Evolutionary conservation across 2,797 vertebrate species (phyloP).

Genomic region (Eutrigla gurnardus): DNA sequence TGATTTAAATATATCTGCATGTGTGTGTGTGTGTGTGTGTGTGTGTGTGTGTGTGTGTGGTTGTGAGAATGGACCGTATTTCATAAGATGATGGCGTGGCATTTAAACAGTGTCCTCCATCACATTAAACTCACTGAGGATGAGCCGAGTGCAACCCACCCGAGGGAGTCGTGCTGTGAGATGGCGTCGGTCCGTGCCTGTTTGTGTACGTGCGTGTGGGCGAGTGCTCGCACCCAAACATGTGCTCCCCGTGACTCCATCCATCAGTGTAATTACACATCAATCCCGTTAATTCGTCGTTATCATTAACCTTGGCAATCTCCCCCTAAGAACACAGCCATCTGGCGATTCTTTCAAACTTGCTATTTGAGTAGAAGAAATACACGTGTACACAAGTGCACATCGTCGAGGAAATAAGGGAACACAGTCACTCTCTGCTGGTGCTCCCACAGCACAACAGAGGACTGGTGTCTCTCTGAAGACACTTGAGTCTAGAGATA

Average conservation of each 20-base stretch:
- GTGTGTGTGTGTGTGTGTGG: slow-evolving; percentile 1
- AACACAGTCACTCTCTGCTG: slow-evolving; percentile 31
- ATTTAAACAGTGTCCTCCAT: slow-evolving; percentile 58
- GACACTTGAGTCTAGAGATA: slow-evolving; percentile 62
- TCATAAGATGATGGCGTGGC: slow-evolving; percentile 5
- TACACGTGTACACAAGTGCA: slow-evolving; percentile 46
- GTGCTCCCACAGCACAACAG: slow-evolving; percentile 45
- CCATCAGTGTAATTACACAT: slow-evolving; percentile 86
- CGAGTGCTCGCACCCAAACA: slow-evolving; percentile 32
- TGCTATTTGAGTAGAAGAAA: slow-evolving; percentile 57
- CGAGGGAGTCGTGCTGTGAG: slow-evolving; percentile 39
- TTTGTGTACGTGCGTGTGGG: neutral
- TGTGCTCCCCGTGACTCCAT: slow-evolving; percentile 75
- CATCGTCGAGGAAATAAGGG: slow-evolving; percentile 4
- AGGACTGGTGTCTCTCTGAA: slow-evolving; percentile 58
- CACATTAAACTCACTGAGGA: slow-evolving; percentile 60
- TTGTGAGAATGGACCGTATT: slow-evolving; percentile 26
- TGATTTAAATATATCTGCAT: slow-evolving; percentile 11
- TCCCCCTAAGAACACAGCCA: slow-evolving; percentile 80
- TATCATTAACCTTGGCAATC: slow-evolving; percentile 87
- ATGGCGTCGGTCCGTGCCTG: slow-evolving; percentile 20
- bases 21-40: neutral
- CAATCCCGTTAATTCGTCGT: slow-evolving; percentile 85
- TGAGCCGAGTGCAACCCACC: slow-evolving; percentile 52
- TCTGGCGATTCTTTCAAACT: slow-evolving; percentile 83